Evolutionary conservation across 2,797 vertebrate genomes (phyloP).

Genomic region (Paedocypris micromegethes): DNA sequence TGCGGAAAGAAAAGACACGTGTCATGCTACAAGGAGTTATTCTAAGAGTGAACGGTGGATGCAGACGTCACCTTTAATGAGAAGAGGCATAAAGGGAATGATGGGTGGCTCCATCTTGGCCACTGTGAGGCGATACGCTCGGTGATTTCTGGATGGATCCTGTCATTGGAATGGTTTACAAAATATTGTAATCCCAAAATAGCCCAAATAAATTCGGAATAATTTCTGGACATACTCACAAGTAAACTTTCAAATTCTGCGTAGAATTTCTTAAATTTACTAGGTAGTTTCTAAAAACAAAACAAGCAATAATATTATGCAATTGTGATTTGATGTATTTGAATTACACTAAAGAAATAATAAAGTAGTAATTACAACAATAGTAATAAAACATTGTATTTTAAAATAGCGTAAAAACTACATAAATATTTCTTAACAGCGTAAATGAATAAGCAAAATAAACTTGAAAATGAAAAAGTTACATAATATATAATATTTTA

Average conservation of each 20-base stretch:
- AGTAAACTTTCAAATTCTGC: constrained; percentile 98
- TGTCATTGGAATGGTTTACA: constrained; percentile 47
- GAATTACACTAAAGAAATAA: too few relatives aligned
- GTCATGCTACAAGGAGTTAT: not conserved
- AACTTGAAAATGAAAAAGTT: too few relatives aligned
- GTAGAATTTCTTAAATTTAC: constrained; percentile 99
- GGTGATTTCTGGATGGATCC: constrained; percentile 96
- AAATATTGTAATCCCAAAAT: constrained; percentile 6
- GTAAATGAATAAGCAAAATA: too few relatives aligned
- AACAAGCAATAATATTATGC: constrained; percentile 44
- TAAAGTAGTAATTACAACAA: too few relatives aligned
- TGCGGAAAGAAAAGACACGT: constrained; percentile 48
- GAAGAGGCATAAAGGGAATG: constrained; percentile 96
- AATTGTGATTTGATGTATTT: not conserved
- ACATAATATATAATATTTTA: too few relatives aligned
- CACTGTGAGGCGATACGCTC: constrained; percentile 88
- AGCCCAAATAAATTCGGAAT: not conserved
- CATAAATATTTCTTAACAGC: too few relatives aligned
- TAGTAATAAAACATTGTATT: too few relatives aligned
- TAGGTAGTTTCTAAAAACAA: constrained; percentile 88
- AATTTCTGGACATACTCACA: constrained; percentile 68
- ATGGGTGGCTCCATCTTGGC: constrained; percentile 93
- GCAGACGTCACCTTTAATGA: constrained; percentile 87
- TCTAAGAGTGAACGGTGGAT: not conserved
- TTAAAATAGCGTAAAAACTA: too few relatives aligned